Conservation (phyloP, 1,140 invertebrate genomes). For the Amphibalanus amphitrite region DNA sequence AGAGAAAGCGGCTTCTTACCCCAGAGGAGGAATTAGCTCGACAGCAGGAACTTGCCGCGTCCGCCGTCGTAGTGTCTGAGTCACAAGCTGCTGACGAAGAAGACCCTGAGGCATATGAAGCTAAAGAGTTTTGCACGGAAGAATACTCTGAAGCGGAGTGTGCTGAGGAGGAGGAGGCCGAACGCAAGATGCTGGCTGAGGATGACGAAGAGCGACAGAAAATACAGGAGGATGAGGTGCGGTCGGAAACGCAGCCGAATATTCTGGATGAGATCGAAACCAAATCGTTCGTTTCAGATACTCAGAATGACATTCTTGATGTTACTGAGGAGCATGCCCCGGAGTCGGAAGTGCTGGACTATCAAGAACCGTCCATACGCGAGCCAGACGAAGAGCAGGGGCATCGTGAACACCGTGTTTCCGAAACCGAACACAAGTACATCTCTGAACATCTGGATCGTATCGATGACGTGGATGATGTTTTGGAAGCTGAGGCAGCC, state of each 20-base stretch:
- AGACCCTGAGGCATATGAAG: neutral
- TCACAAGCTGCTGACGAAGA: neutral
- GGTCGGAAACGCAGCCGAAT: neutral
- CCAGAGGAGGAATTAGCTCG: constrained; percentile 9
- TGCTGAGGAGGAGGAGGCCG: neutral
- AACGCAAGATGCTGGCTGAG: neutral
- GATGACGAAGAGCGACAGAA: neutral
- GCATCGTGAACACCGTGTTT: neutral
- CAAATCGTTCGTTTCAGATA: neutral
- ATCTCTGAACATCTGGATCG: neutral
- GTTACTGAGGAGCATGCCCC: neutral
- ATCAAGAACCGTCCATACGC: neutral
- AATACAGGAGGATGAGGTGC: neutral
- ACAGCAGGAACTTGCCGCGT: neutral
- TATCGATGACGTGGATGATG: neutral
- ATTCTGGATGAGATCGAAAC: neutral
- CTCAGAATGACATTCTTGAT: neutral
- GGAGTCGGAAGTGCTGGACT: neutral
- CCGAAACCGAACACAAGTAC: neutral
- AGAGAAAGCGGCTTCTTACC: constrained; percentile 16
- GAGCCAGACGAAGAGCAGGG: too few relatives aligned
- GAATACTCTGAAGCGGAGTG: neutral
- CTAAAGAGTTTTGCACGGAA: neutral
- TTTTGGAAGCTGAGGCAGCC: neutral
- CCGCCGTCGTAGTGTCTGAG: neutral